Evolutionary conservation across 2,113 vertebrate species (phyloP), one percentile per base, ranked within the genome.

Genomic region (Tenrec ecaudatus): DNA sequence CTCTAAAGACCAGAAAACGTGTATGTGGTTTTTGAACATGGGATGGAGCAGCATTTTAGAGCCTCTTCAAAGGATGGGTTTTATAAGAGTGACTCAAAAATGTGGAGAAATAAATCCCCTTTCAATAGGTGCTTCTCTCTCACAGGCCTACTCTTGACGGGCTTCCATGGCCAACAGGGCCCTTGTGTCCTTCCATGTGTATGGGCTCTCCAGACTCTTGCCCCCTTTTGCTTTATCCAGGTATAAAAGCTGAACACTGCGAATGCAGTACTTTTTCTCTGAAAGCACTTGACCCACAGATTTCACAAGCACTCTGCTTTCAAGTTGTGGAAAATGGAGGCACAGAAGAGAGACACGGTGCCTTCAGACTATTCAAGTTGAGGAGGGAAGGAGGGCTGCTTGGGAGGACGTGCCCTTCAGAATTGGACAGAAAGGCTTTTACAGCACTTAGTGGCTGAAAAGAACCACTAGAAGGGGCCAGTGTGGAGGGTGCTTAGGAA

Each of bases 241-340:
- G 33, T 71, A 78, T 23, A 68, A 90, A 90, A 95, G 60, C 68
- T 91, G 81, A 82, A 76, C 75, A 73, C 53, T 82, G 27, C 40
- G 38, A 43, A 60, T 36, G 19, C 3, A 57, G 60, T 76, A 60
- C 43, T 38, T 94, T 93, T 88, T 79, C 84, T 95, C 71, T 27
- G 87, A 89, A 92, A 94, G 86, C 93, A 95, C 94, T 96, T 92
- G 96, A 95, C 91, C 27, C 10, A 40, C 4, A 0, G 84, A 68
- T 88, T 95, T 40, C 60, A 66, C 80, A 96, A 93, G 95, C 95
- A 95, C 86, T 95, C 90, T 86, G 73, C 76, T 86, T 96, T 95
- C 92, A 95, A 94, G 93, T 94, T 95, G 91, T 92, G 78, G 87
- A 89, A 93, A 94, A 86, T 73, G 60, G 94, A 95, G 85, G 73